These are phyloP conservation scores for Drosophila helvetica DNA, from an alignment of 2,888 invertebrate species.

Conservation along the genomic window DNA sequence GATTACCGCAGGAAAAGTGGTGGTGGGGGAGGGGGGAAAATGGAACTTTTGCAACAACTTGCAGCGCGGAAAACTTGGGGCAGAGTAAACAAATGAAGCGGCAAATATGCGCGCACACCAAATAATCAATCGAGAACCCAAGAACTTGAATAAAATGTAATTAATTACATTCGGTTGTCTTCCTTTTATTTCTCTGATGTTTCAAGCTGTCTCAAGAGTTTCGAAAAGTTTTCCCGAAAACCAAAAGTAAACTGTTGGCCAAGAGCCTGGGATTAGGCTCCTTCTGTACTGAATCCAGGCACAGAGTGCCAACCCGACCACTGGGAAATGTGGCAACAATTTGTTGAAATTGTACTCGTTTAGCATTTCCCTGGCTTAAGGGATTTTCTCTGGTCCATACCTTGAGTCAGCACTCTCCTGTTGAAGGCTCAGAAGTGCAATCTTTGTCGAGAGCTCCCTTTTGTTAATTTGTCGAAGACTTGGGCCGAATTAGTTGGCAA, in stretches of 20 bases:
- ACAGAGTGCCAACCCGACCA: conserved; percentile 17
- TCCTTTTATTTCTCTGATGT: not conserved
- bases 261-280: conserved; percentile 21
- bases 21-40: not conserved
- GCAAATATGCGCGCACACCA: conserved; percentile 47
- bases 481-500: conserved; percentile 9
- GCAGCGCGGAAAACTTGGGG: conserved; percentile 7
- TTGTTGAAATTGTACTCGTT: conserved; percentile 45
- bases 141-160: conserved; percentile 64
- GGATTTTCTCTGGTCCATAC: conserved; percentile 21
- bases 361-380: conserved; percentile 36
- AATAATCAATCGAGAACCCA: conserved; percentile 62
- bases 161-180: conserved; percentile 55
- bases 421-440: conserved; percentile 21
- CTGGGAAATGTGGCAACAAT: conserved; percentile 24
- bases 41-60: conserved; percentile 27
- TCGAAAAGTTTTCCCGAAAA: conserved; percentile 31
- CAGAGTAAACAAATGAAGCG: conserved; percentile 44
- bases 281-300: conserved; percentile 31
- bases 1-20: conserved; percentile 17
- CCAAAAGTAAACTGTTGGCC: conserved; percentile 13
- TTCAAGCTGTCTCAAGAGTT: conserved; percentile 7
- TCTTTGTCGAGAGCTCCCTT: conserved; percentile 10
- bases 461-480: conserved; percentile 30
- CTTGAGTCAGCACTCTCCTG: conserved; percentile 18